These are phyloP conservation scores for Numenius phaeopus DNA, from an alignment of 2,797 vertebrate genomes.

Conservation along the genomic window DNA sequence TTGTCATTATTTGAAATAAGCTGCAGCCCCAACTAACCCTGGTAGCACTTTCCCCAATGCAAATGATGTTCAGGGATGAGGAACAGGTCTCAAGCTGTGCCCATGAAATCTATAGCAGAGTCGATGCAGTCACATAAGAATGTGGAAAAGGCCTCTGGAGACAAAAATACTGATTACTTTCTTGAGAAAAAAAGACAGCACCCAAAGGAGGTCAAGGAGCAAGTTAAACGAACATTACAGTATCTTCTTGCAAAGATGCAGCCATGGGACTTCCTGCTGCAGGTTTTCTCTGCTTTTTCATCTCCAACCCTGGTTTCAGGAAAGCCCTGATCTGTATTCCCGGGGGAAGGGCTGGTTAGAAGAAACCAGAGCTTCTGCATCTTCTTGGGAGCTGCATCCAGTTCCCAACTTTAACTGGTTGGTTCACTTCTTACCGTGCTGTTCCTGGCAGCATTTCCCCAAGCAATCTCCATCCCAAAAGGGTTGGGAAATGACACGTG, in stretches of 20 bases:
- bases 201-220: not conserved
- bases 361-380: not conserved
- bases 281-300: not conserved
- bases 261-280: not conserved
- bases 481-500: not conserved
- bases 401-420: not conserved
- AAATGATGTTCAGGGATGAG: not conserved
- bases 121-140: not conserved
- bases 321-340: not conserved
- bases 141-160: not conserved
- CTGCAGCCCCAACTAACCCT: not conserved
- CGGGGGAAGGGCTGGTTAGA: not conserved
- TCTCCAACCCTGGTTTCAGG: not conserved
- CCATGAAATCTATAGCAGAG: not conserved
- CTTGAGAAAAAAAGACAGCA: not conserved
- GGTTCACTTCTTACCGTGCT: not conserved
- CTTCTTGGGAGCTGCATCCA: not conserved
- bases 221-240: not conserved
- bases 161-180: not conserved
- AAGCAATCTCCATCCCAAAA: not conserved
- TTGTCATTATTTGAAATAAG: not conserved
- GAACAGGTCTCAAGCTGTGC: not conserved
- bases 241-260: not conserved
- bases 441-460: not conserved
- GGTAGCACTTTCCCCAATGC: not conserved